Conservation (phyloP, 2,888 invertebrate species). For the Glaucopsyche alexis region DNA sequence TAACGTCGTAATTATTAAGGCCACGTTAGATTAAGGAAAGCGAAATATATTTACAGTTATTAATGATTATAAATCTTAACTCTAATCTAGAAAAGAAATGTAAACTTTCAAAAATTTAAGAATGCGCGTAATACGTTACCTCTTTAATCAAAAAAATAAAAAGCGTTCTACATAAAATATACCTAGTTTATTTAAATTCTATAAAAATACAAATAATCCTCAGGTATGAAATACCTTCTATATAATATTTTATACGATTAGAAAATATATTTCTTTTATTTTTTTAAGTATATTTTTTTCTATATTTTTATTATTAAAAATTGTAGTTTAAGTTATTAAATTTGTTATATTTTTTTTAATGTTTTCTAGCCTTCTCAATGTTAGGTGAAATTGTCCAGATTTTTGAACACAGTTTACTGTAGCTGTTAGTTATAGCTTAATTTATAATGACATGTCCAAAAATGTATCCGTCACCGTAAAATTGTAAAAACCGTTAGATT, state of each 20-base stretch:
- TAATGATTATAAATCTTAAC: too few species aligned
- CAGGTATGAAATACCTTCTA: conserved; percentile 9
- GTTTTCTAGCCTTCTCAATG: neutral
- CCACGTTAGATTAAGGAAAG: too few species aligned
- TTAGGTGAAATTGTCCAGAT: neutral
- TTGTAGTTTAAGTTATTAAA: neutral
- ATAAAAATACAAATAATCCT: neutral
- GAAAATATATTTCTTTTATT: neutral
- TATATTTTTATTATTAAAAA: neutral
- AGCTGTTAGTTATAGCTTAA: neutral
- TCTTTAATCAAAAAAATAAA: neutral
- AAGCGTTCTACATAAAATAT: neutral
- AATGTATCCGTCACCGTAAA: too few species aligned
- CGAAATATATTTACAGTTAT: too few species aligned
- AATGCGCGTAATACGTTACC: too few species aligned
- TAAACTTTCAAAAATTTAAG: too few species aligned
- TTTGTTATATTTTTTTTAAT: too few species aligned
- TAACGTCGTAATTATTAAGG: too few species aligned
- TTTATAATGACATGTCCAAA: neutral
- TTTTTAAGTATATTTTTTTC: neutral
- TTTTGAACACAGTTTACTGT: conserved; percentile 11
- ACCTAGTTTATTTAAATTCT: neutral
- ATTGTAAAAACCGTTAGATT: too few species aligned
- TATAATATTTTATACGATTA: neutral
- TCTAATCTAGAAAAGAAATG: too few species aligned